Base-by-base conservation (phyloP, 2,888 invertebrate genomes). In the Phyllotreta cruciferae region DNA sequence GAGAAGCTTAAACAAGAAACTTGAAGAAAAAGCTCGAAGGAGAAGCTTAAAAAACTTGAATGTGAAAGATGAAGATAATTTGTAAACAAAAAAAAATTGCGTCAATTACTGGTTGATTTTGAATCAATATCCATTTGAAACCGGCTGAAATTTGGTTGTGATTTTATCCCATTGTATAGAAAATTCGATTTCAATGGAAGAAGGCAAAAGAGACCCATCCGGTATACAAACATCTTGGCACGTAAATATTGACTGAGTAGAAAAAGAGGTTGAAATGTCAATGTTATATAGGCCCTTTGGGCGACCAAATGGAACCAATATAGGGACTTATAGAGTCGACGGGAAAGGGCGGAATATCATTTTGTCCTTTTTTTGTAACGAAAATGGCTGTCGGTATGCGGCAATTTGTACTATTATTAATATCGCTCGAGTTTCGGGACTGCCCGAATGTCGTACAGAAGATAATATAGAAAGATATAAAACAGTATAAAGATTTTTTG, bases 201-300 rank as follows among this genome's bases (percentile, higher is more conserved):
- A 24, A 24, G 24, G 24, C 24, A 24, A 24, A 24, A 24, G 24
- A 24, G 24, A 24, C 24, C 24, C 49, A 49, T 35, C 9, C 49
- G 34, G 52, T 37, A 52, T 37, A 52, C 13, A 37, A 52, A 52
- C 14, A 37, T 52, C 36, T 50, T n/a, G 13, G 13, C 52, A 52
- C 67, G 69, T 71, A 67, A 72, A 72, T 72, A 72, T 72, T 71
- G 72, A 72, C 67, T 56, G 56, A 61, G 56, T 56, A 37, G 39
- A 66, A 67, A 66, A 64, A 66, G 68, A 68, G 66, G 66, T 60
- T 64, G 64, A 62, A 54, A 64, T 62, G 66, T 62, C 66, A 64
- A 67, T 54, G 64, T 71, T 70, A 70, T 70, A 67, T 70, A 65
- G 70, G 63, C 64, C 66, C 69, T 68, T 68, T 54, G 66, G 67